Evolutionary conservation across 2,797 vertebrate species (phyloP).

Genomic region (Coluber constrictor): DNA sequence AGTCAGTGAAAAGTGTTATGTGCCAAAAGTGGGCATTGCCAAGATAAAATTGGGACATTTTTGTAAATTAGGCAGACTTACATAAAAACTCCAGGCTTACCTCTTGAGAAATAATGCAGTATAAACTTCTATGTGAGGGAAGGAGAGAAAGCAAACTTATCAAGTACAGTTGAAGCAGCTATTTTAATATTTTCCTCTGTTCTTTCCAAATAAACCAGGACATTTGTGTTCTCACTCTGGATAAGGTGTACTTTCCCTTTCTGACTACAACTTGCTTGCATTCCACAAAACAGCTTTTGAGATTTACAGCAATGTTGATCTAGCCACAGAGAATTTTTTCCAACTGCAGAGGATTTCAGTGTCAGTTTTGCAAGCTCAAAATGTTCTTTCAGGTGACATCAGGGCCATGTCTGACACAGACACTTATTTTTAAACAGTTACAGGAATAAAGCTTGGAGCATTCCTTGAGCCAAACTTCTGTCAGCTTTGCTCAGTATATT

Average conservation of each 20-base stretch:
- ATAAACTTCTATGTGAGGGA: neutral
- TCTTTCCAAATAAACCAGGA: slow-evolving; percentile 27
- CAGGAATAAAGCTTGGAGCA: slow-evolving; percentile 41
- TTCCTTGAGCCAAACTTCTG: slow-evolving; percentile 37
- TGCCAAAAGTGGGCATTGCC: neutral
- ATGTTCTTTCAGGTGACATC: slow-evolving; percentile 61
- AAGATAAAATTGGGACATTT: neutral
- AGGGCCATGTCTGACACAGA: slow-evolving; percentile 53
- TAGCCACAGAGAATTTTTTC: slow-evolving; percentile 8
- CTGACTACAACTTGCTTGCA: slow-evolving; percentile 50
- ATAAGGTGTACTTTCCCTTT: slow-evolving; percentile 50
- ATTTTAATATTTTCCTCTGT: neutral
- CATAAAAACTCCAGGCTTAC: neutral
- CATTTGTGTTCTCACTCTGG: slow-evolving; percentile 43
- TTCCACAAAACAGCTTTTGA: slow-evolving; percentile 47
- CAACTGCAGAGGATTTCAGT: slow-evolving; percentile 58
- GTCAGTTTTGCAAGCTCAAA: slow-evolving; percentile 59
- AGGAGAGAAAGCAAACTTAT: neutral
- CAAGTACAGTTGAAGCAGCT: neutral
- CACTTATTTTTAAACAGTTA: slow-evolving; percentile 63
- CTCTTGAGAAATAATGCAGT: neutral
- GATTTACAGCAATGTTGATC: slow-evolving; percentile 44
- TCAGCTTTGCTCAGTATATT: slow-evolving; percentile 45
- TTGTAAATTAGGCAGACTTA: neutral
- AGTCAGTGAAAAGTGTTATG: neutral